phyloP scores from a whole-genome alignment of 1,140 invertebrate species.

The Leptinotarsa texana region DNA sequence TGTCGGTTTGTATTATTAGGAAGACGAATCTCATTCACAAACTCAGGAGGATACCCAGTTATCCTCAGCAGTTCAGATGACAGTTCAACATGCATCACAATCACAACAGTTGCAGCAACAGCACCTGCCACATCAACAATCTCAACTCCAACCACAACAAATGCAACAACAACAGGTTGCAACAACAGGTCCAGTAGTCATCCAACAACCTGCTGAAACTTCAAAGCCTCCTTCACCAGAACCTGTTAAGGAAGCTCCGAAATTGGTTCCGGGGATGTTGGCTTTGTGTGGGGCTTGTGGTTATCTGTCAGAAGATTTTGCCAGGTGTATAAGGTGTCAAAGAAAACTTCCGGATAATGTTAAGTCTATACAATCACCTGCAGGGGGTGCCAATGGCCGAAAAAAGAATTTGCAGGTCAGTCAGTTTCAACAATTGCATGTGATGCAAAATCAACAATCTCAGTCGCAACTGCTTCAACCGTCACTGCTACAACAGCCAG shows the following conservation, averaged over 20 bases:
- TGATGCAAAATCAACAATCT: not conserved
- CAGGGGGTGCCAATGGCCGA: slow-evolving; percentile 12
- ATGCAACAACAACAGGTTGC: slow-evolving; percentile 18
- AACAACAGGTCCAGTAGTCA: slow-evolving; percentile 15
- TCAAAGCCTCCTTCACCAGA: slow-evolving; percentile 45
- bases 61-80: no score
- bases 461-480: not conserved
- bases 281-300: slow-evolving; percentile 75
- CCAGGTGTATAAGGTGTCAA: slow-evolving; percentile 69
- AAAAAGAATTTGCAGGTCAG: slow-evolving; percentile 13
- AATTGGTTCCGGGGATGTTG: slow-evolving; percentile 68
- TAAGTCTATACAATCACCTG: slow-evolving; percentile 54
- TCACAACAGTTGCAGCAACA: no score
- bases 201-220: slow-evolving; percentile 21
- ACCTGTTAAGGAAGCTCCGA: slow-evolving; percentile 57
- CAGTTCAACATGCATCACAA: no score
- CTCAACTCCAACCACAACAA: slow-evolving; percentile 29
- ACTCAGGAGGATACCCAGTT: not conserved
- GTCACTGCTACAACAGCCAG: not conserved
- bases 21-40: slow-evolving; percentile 12
- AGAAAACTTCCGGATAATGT: slow-evolving; percentile 60
- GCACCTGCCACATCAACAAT: slow-evolving; percentile 15
- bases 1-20: slow-evolving; percentile 20
- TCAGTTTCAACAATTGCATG: slow-evolving; percentile 1
- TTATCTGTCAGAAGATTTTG: slow-evolving; percentile 71